Conservation (phyloP, 2,888 invertebrate genomes). For the Zygaena filipendulae region DNA sequence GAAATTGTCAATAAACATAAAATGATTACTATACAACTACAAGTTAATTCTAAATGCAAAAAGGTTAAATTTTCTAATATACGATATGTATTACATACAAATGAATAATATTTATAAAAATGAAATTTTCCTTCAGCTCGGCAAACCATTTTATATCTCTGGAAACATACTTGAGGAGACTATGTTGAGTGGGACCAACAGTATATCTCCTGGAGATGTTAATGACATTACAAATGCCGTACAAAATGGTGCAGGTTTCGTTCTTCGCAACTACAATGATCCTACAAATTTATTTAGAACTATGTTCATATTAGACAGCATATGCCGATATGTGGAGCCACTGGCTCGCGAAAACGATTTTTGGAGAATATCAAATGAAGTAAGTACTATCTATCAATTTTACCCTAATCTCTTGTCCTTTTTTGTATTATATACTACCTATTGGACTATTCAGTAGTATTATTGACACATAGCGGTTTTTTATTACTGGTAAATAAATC, state of each 20-base stretch:
- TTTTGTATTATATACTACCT: no score
- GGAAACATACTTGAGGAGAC: conserved; percentile 23
- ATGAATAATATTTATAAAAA: no score
- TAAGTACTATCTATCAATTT: no score
- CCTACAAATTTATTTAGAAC: conserved; percentile 16
- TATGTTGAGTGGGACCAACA: conserved; percentile 14
- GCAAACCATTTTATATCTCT: conserved; percentile 26
- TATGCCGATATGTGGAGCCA: conserved; percentile 19
- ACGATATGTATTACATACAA: no score
- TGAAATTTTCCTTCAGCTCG: conserved; percentile 17
- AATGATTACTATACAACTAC: conserved; percentile 23
- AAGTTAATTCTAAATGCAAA: conserved; percentile 24
- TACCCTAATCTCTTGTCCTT: no score
- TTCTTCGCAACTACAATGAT: conserved; percentile 18
- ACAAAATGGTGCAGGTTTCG: conserved; percentile 22
- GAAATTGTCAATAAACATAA: conserved; percentile 19
- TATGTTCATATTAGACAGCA: conserved; percentile 18
- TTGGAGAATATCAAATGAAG: conserved; percentile 21
- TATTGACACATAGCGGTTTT: no score
- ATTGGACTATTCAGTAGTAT: no score
- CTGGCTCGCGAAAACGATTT: conserved; percentile 14
- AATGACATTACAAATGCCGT: conserved; percentile 24
- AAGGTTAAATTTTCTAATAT: no score
- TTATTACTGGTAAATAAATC: no score
- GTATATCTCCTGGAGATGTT: conserved; percentile 19